phyloP scores from a whole-genome alignment of 2,888 invertebrate species.

The Acrobasis consociella region DNA sequence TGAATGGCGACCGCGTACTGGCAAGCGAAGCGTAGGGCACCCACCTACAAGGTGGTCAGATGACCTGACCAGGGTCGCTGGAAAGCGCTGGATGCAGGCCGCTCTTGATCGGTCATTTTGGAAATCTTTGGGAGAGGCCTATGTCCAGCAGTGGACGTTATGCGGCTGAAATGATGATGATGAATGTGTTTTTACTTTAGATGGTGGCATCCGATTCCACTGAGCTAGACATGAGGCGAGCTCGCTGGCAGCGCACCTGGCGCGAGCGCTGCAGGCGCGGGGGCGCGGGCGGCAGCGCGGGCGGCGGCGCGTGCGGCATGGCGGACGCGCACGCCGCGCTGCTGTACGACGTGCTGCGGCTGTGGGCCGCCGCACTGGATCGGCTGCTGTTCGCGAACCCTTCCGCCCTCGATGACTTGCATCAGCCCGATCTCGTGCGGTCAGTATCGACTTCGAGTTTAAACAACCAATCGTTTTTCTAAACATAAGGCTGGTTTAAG shows the following conservation, averaged over 20 bases:
- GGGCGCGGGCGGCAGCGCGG: conserved; percentile 25
- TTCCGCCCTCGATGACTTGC: conserved; percentile 56
- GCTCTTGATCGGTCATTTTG: too few species aligned
- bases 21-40: too few species aligned
- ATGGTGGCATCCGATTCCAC: conserved; percentile 18
- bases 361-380: conserved; percentile 58
- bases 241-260: conserved; percentile 42
- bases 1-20: too few species aligned
- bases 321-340: conserved; percentile 54
- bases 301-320: too few species aligned
- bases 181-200: conserved; percentile 16
- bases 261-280: conserved; percentile 33
- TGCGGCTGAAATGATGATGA: too few species aligned
- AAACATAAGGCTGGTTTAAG: too few species aligned
- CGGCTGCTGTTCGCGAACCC: conserved; percentile 45
- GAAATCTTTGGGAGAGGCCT: too few species aligned
- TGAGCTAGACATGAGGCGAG: conserved; percentile 19
- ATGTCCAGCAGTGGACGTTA: too few species aligned
- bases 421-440: conserved; percentile 49
- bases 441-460: conserved; percentile 28
- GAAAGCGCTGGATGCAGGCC: too few species aligned
- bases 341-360: conserved; percentile 62
- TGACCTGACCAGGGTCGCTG: too few species aligned
- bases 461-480: too few species aligned
- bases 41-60: too few species aligned